Base-by-base conservation (phyloP, 2,888 invertebrate genomes). In the Tromatobia lineatoria region DNA sequence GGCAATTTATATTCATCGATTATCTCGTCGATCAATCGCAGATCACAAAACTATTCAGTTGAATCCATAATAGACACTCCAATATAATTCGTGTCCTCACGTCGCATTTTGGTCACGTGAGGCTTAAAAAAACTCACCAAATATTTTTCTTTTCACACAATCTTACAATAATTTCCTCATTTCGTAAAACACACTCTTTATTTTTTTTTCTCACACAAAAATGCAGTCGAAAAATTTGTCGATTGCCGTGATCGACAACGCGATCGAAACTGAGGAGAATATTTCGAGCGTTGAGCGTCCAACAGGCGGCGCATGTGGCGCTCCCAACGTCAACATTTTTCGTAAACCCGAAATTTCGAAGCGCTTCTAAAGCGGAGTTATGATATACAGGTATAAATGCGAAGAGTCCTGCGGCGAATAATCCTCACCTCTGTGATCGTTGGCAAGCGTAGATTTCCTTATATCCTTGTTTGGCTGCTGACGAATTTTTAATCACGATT, bases 1-100 rank as follows among this genome's bases (percentile, higher is more conserved):
- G 38, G n/a, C 47, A 69, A 69, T 69, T 69, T 69, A 47, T 29
- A 50, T 69, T 69, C 23, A 69, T 69, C 69, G 69, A 52, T 69
- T 69, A 69, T 47, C 67, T 11, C 2, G 45, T 20, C n/a, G 47
- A 67, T 42, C 13, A 18, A 66, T 20, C 13, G 18, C 0, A 18
- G 34, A 34, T 64, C 38, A 45, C 45, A 45, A 45, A 15, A 45
- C 45, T 15, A 15, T 15, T 3, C 4, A 15, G 45, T 15, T 45
- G 15, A 18, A 50, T 3, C 29, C 8, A 42, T 8, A 11, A 15
- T 23, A 11, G 23, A 47, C 7, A 50, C 25, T 25, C 2, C 13
- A 2, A 47, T 0, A 20, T 29, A n/a, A 2, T 34, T 70, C 18
- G 11, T 29, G 18, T 64, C 20, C 18, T 34, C 34, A 42, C 59